A percentile compares a stretch with the other conserved stretches of the same genome.
These are phyloP conservation scores for Calidris pygmaea DNA, from an alignment of 2,113 vertebrate species.

Conservation along the genomic window DNA sequence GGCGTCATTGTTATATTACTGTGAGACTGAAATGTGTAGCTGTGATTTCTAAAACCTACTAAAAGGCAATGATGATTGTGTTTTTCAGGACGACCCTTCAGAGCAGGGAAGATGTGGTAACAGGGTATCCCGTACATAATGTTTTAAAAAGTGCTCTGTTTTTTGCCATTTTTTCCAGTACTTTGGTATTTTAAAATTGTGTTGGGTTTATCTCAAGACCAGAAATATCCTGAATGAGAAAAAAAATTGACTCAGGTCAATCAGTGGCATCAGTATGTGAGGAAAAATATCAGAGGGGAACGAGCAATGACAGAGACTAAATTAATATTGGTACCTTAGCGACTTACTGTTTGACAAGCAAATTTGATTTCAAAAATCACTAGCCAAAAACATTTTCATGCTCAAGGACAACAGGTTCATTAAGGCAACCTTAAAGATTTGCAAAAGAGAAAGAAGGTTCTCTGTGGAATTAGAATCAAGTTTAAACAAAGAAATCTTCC, in stretches of 20 bases:
- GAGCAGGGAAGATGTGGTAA: background rate
- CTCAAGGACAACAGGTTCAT: background rate
- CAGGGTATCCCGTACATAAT: background rate
- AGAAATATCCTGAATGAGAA: background rate
- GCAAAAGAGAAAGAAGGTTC: background rate
- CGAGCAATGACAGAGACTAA: background rate
- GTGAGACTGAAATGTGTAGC: background rate
- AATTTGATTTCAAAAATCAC: background rate
- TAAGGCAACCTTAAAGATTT: background rate
- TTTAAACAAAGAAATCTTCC: conserved; percentile 54
- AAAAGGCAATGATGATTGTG: background rate
- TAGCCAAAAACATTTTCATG: background rate
- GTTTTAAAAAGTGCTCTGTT: background rate
- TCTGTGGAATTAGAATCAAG: background rate
- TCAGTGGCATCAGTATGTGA: background rate
- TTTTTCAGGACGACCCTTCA: background rate
- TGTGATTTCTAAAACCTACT: background rate
- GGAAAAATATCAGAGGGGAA: background rate
- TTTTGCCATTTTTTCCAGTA: background rate
- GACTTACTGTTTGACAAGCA: background rate
- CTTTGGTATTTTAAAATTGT: background rate
- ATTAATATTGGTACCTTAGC: background rate
- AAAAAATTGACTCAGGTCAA: background rate
- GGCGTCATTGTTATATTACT: background rate
- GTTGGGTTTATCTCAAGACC: background rate